These are phyloP conservation scores for Drosophila multiciliata DNA, from an alignment of 2,888 invertebrate species.

Conservation along the genomic window DNA sequence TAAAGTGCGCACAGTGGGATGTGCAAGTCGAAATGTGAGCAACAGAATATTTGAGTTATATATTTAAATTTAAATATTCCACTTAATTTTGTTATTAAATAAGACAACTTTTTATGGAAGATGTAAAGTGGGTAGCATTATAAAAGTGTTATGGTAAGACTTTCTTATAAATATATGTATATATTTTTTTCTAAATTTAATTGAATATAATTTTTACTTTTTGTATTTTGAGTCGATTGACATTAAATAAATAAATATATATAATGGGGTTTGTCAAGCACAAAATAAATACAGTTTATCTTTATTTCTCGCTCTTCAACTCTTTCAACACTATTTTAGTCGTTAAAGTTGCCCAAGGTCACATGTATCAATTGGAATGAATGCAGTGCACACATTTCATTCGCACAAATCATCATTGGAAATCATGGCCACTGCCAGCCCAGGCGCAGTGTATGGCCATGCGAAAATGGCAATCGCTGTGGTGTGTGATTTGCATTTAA, in stretches of 20 bases:
- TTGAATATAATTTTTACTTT: background rate
- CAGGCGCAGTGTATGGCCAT: background rate
- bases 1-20: background rate
- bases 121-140: background rate
- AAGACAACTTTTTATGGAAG: background rate
- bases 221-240: background rate
- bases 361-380: background rate
- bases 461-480: conserved; percentile 1
- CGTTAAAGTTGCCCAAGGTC: background rate
- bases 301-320: no score
- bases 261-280: background rate
- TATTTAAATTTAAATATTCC: background rate
- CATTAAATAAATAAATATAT: background rate
- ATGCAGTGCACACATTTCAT: background rate
- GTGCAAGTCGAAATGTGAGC: background rate
- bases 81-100: background rate
- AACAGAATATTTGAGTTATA: background rate
- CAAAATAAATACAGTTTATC: no score
- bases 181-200: no score
- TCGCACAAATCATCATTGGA: background rate
- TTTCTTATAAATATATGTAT: background rate
- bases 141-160: background rate
- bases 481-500: conserved; percentile 47
- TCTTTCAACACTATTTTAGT: background rate
- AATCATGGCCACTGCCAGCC: background rate